Evolutionary conservation across 2,113 vertebrate genomes (phyloP).

Genomic region (Tenebrosternarchus preto): DNA sequence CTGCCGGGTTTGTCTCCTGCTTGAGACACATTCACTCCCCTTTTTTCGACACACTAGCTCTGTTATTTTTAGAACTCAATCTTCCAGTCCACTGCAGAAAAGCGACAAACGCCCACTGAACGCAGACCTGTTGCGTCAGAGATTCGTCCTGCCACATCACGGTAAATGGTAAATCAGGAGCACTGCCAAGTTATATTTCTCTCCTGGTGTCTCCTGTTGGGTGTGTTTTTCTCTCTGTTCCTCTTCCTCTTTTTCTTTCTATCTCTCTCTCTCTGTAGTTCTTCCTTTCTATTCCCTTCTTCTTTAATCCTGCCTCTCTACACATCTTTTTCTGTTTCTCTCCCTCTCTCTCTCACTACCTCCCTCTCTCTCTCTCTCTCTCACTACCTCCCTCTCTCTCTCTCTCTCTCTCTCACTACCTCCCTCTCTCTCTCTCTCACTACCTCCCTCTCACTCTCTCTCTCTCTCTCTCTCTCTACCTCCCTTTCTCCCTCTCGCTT

Average conservation of each 20-base stretch:
- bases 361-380: background rate
- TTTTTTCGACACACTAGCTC: slow-evolving; percentile 2
- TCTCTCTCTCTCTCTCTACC: background rate
- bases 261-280: background rate
- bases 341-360: background rate
- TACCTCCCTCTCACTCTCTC: no score
- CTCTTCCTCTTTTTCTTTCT: background rate
- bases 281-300: background rate
- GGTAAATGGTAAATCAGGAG: background rate
- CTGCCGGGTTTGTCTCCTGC: background rate
- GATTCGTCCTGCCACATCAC: background rate
- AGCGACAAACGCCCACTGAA: background rate
- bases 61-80: slow-evolving; percentile 31
- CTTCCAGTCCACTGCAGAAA: background rate
- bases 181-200: background rate
- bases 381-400: background rate
- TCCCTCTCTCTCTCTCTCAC: background rate
- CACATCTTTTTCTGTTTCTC: background rate
- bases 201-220: background rate
- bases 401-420: background rate
- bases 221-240: no score
- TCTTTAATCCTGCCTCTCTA: background rate
- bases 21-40: background rate
- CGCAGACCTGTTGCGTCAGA: background rate
- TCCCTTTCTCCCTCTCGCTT: background rate